A percentile compares a stretch with the other conserved stretches of the same genome.
phyloP scores from a whole-genome alignment of 1,140 invertebrate genomes.

The Drosophila ercepeae region DNA sequence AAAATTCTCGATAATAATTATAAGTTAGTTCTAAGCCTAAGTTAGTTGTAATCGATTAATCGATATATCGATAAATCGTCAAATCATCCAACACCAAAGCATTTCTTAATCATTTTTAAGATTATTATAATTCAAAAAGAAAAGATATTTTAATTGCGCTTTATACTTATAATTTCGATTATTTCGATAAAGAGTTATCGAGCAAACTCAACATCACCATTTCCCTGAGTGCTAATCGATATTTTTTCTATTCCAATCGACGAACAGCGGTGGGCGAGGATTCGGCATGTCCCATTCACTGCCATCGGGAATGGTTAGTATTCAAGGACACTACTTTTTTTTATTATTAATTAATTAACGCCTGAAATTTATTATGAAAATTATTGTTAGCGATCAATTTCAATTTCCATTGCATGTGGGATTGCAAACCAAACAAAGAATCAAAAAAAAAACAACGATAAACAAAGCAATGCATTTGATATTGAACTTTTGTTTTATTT shows the following conservation, averaged over 20 bases:
- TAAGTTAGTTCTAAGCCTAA: slow-evolving; percentile 13
- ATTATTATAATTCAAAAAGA: slow-evolving; percentile 15
- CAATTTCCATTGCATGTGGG: slow-evolving; percentile 68
- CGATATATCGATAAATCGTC: neutral
- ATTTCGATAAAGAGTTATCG: slow-evolving; percentile 22
- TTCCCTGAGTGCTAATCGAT: slow-evolving; percentile 51
- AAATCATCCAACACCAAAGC: slow-evolving; percentile 41
- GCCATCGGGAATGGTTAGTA: slow-evolving; percentile 83
- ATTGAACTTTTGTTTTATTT: slow-evolving; percentile 42
- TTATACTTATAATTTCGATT: slow-evolving; percentile 59
- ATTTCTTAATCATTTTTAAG: slow-evolving; percentile 41
- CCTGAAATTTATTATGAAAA: slow-evolving; percentile 47
- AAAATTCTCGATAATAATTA: neutral
- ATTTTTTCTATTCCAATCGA: slow-evolving; percentile 37
- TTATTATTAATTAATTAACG: neutral
- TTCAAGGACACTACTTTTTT: slow-evolving; percentile 22
- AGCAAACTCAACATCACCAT: slow-evolving; percentile 45
- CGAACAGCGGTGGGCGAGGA: slow-evolving; percentile 79
- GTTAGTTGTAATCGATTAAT: slow-evolving; percentile 12
- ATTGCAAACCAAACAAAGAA: slow-evolving; percentile 34
- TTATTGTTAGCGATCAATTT: slow-evolving; percentile 56
- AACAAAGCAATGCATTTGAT: slow-evolving; percentile 35
- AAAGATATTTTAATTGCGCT: slow-evolving; percentile 55
- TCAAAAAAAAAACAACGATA: neutral
- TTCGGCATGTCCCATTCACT: slow-evolving; percentile 84